phyloP scores from a whole-genome alignment of 2,888 invertebrate genomes.

The Volucella inanis region DNA sequence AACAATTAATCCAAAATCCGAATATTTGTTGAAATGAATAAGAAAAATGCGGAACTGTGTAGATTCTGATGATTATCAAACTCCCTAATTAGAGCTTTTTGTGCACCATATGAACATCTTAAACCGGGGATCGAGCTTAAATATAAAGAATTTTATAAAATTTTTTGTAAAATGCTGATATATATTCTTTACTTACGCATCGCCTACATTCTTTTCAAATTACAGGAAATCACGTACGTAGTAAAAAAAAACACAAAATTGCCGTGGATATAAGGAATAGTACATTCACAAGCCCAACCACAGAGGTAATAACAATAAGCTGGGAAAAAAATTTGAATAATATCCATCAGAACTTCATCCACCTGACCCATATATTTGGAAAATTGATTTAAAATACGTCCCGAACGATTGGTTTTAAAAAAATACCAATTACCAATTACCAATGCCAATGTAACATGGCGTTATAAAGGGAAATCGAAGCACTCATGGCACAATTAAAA shows the following conservation, averaged over 20 bases:
- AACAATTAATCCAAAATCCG: conserved; percentile 95
- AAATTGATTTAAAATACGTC: conserved; percentile 93
- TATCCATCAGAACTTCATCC: conserved; percentile 83
- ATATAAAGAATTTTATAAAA: no score
- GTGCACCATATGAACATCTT: conserved; percentile 94
- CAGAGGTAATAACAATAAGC: conserved; percentile 90
- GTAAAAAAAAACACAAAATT: conserved; percentile 89
- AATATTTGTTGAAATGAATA: conserved; percentile 94
- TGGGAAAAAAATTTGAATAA: conserved; percentile 90
- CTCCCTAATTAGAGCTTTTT: conserved; percentile 89
- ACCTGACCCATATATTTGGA: conserved; percentile 92
- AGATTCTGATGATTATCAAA: conserved; percentile 92
- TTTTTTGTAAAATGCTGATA: no score
- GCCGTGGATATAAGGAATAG: conserved; percentile 89
- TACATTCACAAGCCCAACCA: conserved; percentile 90
- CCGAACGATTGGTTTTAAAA: conserved; percentile 94
- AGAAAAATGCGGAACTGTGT: conserved; percentile 96
- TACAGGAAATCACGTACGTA: conserved; percentile 89
- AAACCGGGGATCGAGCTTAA: conserved; percentile 96
- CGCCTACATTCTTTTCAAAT: conserved; percentile 92
- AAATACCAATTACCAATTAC: no score
- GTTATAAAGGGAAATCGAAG: conserved; percentile 91
- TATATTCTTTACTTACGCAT: conserved; percentile 86
- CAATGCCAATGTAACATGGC: conserved; percentile 93
- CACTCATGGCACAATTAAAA: conserved; percentile 87